Base-by-base conservation (phyloP, 2,797 vertebrate genomes). In the Sorex maritimensis region DNA sequence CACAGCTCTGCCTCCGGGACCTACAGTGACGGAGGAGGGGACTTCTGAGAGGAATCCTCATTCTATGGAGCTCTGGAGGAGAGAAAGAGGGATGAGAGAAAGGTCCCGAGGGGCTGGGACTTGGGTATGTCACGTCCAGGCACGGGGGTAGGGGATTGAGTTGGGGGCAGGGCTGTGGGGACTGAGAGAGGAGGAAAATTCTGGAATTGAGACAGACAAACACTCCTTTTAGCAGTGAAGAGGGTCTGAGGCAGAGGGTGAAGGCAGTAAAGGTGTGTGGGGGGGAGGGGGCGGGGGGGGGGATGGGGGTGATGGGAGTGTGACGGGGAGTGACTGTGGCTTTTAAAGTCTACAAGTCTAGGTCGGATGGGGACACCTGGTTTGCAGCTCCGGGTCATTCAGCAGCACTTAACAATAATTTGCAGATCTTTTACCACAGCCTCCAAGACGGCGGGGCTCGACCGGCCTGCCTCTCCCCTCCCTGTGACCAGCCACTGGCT, bases 101-200 rank as follows among this genome's bases (percentile, higher is more conserved):
- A 12, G 5, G 0, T 10, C 24, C 4, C 4, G 0, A 6, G 26
- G 1, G 2, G 21, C 8, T 10, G 55, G 17, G 26, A 17, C 26
- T 19, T 28, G 28, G 13, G 28, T 19, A 52, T 15, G 0, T 4
- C 23, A 55, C 21, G 30, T 10, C 41, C 49, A 63, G 75, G 6
- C 58, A 61, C 21, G 58, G 17, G 41, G 41, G 17, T 23, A 61
- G 58, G 58, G 58, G 58, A 23, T 23, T 61, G 19, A 61, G 58
- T 2, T 13, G 2, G 0, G 11, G 21, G 44, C 68, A 52, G 12
- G 41, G 74, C 72, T 28, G 12, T 28, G 6, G 30, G n/a, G 6
- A 7, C 14, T 41, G 12, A 30, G n/a, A 77, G 6, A 68, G 5
- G 6, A 17, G 38, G 38, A n/a, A 6, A 6, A 8, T 12, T 26